Evolutionary conservation across 2,113 vertebrate species (phyloP), one percentile per base, ranked within the genome.

Genomic region (Geococcyx californianus): DNA sequence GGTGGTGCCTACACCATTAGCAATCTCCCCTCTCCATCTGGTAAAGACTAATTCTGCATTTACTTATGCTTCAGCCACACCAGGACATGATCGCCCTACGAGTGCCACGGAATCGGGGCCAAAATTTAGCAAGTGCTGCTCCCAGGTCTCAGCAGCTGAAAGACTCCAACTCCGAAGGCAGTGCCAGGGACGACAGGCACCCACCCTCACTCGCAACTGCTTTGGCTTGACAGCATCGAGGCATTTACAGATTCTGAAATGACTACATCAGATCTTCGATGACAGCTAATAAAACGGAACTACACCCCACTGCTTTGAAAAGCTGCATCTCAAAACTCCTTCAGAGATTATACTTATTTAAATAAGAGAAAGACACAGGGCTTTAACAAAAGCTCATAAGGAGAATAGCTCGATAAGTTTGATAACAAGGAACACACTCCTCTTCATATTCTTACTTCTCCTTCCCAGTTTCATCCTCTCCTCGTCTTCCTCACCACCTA

Each of bases 251-350:
- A 86, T 87, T 84, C 86, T 15, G 0, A 93, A 84, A 87, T 9
- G 62, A 95, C 90, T 79, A 92, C 93, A 93, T 82, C 89, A 88
- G 93, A 90, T 91, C 94, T 84, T 73, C 90, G 88, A 76, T 76
- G 90, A 94, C 94, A 95, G 81, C 90, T 96, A 93, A 96, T 97
- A 97, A 97, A 94, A 92, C 8, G 0, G 90, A 96, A 77, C 95
- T 92, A 82, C 90, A 92, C 86, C 93, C 95, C 95, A 93, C 92
- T 72, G 95, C 93, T 96, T 90, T 84, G 93, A 85, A 95, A 96
- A 95, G 72, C 77, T 80, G 87, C 78, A 84, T 67, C 81, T 91
- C 93, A 69, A 72, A 87, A 90, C 60, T 85, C 82, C 91, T 87
- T 73, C 72, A 45, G 87, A 91, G 93, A 95, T 95, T 92, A 94